Conservation (phyloP, 2,113 vertebrate species). For the Phoenicopterus ruber region DNA sequence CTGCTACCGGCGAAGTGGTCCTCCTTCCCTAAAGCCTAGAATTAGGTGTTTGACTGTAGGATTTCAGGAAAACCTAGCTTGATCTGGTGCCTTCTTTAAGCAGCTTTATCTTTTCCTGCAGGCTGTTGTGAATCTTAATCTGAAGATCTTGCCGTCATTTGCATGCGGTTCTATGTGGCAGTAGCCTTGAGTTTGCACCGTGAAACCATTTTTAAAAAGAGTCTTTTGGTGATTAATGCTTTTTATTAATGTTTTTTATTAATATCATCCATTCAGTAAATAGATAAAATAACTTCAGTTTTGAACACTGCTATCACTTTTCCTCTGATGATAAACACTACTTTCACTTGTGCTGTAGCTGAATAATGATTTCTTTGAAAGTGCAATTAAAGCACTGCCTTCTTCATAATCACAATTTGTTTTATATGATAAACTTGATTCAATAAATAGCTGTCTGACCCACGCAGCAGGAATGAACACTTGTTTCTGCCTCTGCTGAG, state of each 20-base stretch:
- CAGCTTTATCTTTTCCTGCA: not conserved
- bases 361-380: constrained; percentile 15
- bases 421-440: not conserved
- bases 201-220: not conserved
- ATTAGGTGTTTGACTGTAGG: not conserved
- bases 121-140: not conserved
- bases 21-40: not conserved
- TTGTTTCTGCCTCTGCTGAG: no score
- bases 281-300: not conserved
- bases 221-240: not conserved
- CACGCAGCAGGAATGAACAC: not conserved
- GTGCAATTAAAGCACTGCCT: not conserved
- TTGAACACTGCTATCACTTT: not conserved
- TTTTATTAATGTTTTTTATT: not conserved
- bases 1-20: not conserved
- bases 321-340: not conserved
- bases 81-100: not conserved
- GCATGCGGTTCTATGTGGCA: not conserved
- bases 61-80: not conserved
- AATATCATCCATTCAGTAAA: not conserved
- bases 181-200: not conserved
- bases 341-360: not conserved
- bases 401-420: not conserved
- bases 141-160: not conserved
- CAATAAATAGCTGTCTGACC: not conserved